Percentiles rank a stretch among this genome's conserved stretches.
Evolutionary conservation across 1,140 invertebrate genomes (phyloP).

Genomic region (Drosophila truncata): DNA sequence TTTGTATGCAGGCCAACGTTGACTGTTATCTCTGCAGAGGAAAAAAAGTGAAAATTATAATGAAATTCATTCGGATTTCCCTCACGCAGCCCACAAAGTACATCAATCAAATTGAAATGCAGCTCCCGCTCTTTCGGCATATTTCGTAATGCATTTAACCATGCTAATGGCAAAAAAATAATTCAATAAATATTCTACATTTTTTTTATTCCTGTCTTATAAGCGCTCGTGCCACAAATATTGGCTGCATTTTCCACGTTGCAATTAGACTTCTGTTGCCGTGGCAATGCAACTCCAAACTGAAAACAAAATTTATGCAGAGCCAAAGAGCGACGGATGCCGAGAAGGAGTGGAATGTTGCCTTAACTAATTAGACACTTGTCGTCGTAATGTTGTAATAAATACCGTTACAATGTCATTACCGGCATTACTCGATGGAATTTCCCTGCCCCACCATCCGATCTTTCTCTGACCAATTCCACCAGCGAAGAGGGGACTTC

Average conservation of each 20-base stretch:
- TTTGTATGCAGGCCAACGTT: constrained; percentile 66
- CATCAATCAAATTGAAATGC: constrained; percentile 79
- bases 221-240: constrained; percentile 17
- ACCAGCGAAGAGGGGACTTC: constrained; percentile 12
- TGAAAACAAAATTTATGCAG: constrained; percentile 43
- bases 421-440: constrained; percentile 73
- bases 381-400: constrained; percentile 80
- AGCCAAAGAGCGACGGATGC: constrained; percentile 6
- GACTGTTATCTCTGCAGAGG: constrained; percentile 13
- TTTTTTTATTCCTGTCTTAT: neutral
- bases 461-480: neutral
- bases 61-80: constrained; percentile 75
- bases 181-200: constrained; percentile 27
- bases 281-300: constrained; percentile 6
- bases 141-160: constrained; percentile 59
- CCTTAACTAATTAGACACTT: constrained; percentile 78
- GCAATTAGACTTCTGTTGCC: constrained; percentile 24
- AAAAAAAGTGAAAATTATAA: constrained; percentile 60
- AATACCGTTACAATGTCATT: constrained; percentile 84
- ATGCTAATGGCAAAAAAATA: constrained; percentile 39
- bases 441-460: constrained; percentile 35
- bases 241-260: constrained; percentile 14
- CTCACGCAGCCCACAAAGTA: constrained; percentile 63
- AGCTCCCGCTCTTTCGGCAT: constrained; percentile 26
- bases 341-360: constrained; percentile 51